Percentiles rank a stretch among this genome's conserved stretches.
phyloP scores from a whole-genome alignment of 2,888 invertebrate species.

The Tromatobia lineatoria region DNA sequence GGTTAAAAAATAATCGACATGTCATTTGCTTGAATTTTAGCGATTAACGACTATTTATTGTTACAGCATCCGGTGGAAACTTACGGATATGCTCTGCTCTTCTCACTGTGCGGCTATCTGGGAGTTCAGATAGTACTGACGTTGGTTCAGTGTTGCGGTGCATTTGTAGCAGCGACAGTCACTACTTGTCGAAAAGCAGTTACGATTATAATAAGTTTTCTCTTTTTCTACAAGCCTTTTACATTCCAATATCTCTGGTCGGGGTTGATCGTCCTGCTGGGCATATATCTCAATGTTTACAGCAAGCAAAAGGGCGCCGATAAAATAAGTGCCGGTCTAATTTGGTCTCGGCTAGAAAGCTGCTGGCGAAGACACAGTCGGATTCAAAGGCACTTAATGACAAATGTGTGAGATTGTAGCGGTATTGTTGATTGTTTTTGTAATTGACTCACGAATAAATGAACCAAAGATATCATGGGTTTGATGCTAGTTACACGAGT shows the following conservation, averaged over 20 bases:
- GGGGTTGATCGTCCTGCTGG: slow-evolving; percentile 94
- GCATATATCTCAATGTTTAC: slow-evolving; percentile 97
- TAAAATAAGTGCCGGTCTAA: slow-evolving; percentile 60
- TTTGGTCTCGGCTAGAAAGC: slow-evolving; percentile 71
- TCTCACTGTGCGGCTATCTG: slow-evolving; percentile 96
- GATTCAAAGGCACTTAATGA: slow-evolving; percentile 77
- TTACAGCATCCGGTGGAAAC: slow-evolving; percentile 90
- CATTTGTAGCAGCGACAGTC: slow-evolving; percentile 97
- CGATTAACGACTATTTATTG: too few relatives aligned
- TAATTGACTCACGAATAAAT: slow-evolving; percentile 19
- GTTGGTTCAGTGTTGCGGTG: slow-evolving; percentile 95
- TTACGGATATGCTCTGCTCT: slow-evolving; percentile 94
- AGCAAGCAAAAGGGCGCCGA: slow-evolving; percentile 88
- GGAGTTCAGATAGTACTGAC: slow-evolving; percentile 97
- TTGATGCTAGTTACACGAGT: neutral
- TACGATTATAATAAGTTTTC: slow-evolving; percentile 96
- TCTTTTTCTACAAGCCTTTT: slow-evolving; percentile 97
- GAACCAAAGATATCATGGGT: slow-evolving; percentile 27
- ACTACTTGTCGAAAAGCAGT: slow-evolving; percentile 96
- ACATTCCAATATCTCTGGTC: slow-evolving; percentile 97
- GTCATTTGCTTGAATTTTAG: too few relatives aligned
- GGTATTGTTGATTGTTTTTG: neutral
- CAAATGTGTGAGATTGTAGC: slow-evolving; percentile 70
- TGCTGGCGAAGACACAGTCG: slow-evolving; percentile 76
- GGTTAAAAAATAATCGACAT: too few relatives aligned